Conservation (phyloP, 1,140 invertebrate genomes). For the Batillaria attramentaria region DNA sequence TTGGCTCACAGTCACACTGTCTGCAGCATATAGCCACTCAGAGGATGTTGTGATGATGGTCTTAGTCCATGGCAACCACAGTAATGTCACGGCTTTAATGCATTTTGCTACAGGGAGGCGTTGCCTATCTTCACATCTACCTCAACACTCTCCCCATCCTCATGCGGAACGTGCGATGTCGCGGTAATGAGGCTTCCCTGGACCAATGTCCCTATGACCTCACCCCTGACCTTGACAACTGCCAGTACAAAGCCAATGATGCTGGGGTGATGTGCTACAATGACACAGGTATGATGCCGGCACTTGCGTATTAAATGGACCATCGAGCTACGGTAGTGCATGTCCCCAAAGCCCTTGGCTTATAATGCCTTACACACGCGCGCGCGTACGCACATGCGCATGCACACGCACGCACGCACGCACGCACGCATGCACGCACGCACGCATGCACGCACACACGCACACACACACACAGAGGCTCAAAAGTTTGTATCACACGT, state of each 20-base stretch:
- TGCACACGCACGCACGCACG: not conserved
- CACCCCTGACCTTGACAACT: constrained; percentile 44
- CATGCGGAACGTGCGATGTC: constrained; percentile 48
- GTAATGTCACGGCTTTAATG: too few relatives aligned
- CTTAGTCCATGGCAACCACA: too few relatives aligned
- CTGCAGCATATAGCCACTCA: too few relatives aligned
- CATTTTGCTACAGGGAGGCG: constrained; percentile 41
- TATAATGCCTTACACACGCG: too few relatives aligned
- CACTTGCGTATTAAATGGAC: too few relatives aligned
- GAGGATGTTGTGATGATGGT: too few relatives aligned
- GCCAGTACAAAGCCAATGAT: constrained; percentile 53
- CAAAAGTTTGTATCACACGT: too few relatives aligned
- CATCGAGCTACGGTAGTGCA: too few relatives aligned
- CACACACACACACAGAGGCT: too few relatives aligned
- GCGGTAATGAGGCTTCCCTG: constrained; percentile 42
- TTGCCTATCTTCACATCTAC: constrained; percentile 54
- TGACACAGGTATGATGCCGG: constrained; percentile 44
- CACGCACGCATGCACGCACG: not conserved
- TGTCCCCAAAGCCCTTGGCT: too few relatives aligned
- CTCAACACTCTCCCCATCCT: constrained; percentile 54
- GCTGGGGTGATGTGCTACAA: constrained; percentile 61
- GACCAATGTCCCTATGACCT: constrained; percentile 38
- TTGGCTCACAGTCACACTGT: too few relatives aligned
- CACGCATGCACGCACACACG: not conserved
- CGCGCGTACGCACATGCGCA: too few relatives aligned